phyloP scores from a whole-genome alignment of 2,113 vertebrate species.

The Camelus bactrianus region DNA sequence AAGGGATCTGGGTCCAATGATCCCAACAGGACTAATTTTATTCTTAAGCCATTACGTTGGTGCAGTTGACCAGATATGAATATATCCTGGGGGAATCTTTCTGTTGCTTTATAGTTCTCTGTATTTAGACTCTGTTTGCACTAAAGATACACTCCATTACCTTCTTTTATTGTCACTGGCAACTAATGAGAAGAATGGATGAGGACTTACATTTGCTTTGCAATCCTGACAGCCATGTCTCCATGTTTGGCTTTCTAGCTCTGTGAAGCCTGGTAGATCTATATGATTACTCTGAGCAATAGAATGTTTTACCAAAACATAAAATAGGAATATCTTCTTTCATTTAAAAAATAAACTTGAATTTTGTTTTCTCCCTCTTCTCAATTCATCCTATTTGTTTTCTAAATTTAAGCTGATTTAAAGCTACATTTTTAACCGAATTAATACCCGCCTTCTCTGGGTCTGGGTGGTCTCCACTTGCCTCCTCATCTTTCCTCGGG shows the following conservation, averaged over 20 bases:
- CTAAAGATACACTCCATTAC: neutral
- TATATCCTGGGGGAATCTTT: constrained; percentile 25
- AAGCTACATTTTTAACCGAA: neutral
- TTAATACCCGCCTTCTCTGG: neutral
- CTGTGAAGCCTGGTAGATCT: neutral
- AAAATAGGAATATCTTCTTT: neutral
- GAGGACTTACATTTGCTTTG: neutral
- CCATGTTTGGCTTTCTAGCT: constrained; percentile 5
- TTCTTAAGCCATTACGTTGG: neutral
- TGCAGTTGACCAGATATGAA: neutral
- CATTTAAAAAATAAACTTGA: neutral
- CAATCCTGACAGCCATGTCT: neutral
- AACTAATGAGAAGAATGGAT: constrained; percentile 57
- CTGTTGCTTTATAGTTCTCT: neutral
- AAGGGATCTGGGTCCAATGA: neutral
- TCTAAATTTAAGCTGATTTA: constrained; percentile 41
- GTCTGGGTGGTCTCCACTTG: neutral
- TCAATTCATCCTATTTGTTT: neutral
- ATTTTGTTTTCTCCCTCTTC: constrained; percentile 17
- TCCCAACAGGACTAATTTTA: neutral
- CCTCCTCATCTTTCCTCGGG: neutral
- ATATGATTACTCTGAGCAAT: neutral
- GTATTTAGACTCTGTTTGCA: constrained; percentile 19
- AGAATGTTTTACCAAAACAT: constrained; percentile 16
- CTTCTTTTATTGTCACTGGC: neutral